phyloP scores from a whole-genome alignment of 1,140 invertebrate genomes.

The Drosophila burlai region DNA sequence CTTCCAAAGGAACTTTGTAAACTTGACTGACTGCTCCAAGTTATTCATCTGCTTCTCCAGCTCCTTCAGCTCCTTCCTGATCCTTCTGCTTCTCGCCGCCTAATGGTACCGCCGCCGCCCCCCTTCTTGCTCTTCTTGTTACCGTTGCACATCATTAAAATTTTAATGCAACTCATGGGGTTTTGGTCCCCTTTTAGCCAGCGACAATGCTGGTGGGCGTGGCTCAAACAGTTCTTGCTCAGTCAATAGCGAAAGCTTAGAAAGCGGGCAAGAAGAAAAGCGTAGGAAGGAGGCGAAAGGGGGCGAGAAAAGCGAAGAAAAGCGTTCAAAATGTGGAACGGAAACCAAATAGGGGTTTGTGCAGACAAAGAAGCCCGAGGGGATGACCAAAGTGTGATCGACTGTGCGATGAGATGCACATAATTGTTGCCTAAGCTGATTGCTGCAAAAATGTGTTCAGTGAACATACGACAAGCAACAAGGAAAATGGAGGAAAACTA shows the following conservation, averaged over 20 bases:
- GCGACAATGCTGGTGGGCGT: constrained; percentile 65
- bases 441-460: constrained; percentile 24
- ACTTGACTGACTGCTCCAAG: constrained; percentile 41
- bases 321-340: constrained; percentile 30
- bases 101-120: not conserved
- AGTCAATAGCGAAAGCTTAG: constrained; percentile 69
- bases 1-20: constrained; percentile 34
- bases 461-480: not conserved
- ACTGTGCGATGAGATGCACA: constrained; percentile 67
- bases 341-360: constrained; percentile 28
- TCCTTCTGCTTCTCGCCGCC: not conserved
- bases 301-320: constrained; percentile 3
- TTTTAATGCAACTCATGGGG: constrained; percentile 59
- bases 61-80: not conserved
- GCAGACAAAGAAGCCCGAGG: constrained; percentile 1
- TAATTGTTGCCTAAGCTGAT: constrained; percentile 57
- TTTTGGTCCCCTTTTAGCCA: constrained; percentile 24
- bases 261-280: constrained; percentile 51
- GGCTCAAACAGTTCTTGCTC: constrained; percentile 56
- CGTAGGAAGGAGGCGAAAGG: not conserved
- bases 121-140: constrained; percentile 8
- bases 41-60: constrained; percentile 11
- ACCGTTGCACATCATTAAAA: constrained; percentile 76
- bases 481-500: not conserved
- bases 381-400: constrained; percentile 34